These are phyloP conservation scores for Phortica variegata DNA, from an alignment of 1,140 invertebrate species.

Conservation along the genomic window DNA sequence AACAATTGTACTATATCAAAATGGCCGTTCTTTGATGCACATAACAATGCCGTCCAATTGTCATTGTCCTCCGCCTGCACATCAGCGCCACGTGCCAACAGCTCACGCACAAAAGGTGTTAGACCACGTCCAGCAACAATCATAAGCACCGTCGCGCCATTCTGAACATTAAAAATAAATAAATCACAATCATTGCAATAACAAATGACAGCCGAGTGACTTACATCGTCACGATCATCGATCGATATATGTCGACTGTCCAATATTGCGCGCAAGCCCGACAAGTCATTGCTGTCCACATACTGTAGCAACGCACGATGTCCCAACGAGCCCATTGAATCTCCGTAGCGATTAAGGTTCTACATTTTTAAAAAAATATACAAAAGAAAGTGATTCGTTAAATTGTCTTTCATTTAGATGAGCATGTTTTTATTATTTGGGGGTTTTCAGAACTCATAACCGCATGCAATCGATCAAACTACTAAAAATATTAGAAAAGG, in stretches of 20 bases:
- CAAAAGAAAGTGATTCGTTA: no score
- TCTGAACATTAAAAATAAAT: slow-evolving; percentile 61
- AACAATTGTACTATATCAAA: slow-evolving; percentile 79
- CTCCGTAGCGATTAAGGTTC: slow-evolving; percentile 60
- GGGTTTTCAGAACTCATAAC: no score
- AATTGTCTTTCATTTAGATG: no score
- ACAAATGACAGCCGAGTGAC: slow-evolving; percentile 11
- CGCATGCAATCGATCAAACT: no score
- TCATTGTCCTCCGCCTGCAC: slow-evolving; percentile 90
- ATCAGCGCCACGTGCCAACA: slow-evolving; percentile 84
- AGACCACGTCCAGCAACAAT: slow-evolving; percentile 80
- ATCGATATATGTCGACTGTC: slow-evolving; percentile 78
- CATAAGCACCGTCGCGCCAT: slow-evolving; percentile 89
- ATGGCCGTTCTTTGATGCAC: slow-evolving; percentile 88
- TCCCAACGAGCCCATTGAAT: slow-evolving; percentile 87
- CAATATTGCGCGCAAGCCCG: slow-evolving; percentile 76
- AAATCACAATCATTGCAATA: background rate
- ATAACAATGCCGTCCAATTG: slow-evolving; percentile 88
- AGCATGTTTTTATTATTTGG: no score
- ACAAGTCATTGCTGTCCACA: slow-evolving; percentile 78
- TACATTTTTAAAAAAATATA: no score
- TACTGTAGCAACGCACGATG: slow-evolving; percentile 76
- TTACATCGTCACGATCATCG: slow-evolving; percentile 89
- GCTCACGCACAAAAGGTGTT: slow-evolving; percentile 75
- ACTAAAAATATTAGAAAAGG: no score